These are phyloP conservation scores for Chaetogeoica ovagalla DNA, from an alignment of 2,888 invertebrate species.

Conservation along the genomic window DNA sequence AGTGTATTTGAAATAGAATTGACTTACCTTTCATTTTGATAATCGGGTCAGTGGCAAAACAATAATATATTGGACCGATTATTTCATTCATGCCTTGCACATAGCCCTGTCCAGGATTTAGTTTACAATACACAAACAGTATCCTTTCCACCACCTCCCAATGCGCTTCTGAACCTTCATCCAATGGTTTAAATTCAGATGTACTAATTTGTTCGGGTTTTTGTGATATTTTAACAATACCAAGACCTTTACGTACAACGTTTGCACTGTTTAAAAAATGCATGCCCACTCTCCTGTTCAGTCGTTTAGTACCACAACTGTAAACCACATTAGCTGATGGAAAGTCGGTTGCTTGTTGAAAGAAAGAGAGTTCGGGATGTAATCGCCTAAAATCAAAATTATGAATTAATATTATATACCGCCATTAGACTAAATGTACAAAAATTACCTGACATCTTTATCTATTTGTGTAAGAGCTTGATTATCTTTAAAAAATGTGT, in stretches of 20 bases:
- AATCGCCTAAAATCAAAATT: conserved; percentile 65
- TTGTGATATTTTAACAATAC: conserved; percentile 78
- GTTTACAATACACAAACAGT: conserved; percentile 94
- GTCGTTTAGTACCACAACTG: conserved; percentile 77
- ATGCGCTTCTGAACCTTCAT: conserved; percentile 91
- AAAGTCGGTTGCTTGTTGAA: conserved; percentile 90
- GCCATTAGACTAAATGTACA: background rate
- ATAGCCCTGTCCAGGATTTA: conserved; percentile 93
- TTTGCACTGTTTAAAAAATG: conserved; percentile 83
- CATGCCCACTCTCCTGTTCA: conserved; percentile 87
- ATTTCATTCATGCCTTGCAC: conserved; percentile 99
- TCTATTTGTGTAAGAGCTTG: conserved; percentile 97
- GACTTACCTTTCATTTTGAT: conserved; percentile 73
- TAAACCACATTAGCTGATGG: conserved; percentile 81
- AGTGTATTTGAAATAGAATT: conserved; percentile 15
- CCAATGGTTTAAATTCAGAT: conserved; percentile 81
- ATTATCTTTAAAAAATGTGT: conserved; percentile 94
- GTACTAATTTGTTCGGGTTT: conserved; percentile 75
- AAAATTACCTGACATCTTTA: conserved; percentile 81
- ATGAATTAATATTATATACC: conserved; percentile 2
- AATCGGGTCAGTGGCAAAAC: conserved; percentile 89
- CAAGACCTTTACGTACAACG: conserved; percentile 83
- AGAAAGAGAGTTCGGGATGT: conserved; percentile 96
- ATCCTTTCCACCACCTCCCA: conserved; percentile 99
- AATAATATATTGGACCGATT: conserved; percentile 96